Percentiles rank a stretch among this genome's conserved stretches.
Conservation (phyloP, 2,888 invertebrate genomes). For the Mantis religiosa region DNA sequence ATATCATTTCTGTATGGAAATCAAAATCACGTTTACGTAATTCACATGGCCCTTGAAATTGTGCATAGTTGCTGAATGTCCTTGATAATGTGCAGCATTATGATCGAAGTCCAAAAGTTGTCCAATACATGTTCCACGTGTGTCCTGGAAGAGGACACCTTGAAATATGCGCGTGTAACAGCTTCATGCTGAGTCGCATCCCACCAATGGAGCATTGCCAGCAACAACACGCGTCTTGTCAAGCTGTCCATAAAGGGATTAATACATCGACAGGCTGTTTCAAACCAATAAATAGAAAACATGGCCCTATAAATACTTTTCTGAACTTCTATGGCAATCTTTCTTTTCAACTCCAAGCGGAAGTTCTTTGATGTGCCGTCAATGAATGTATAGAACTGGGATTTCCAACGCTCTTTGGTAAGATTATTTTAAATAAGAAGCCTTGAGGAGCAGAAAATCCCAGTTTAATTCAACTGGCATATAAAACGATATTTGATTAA, state of each 20-base stretch:
- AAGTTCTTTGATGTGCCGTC: background rate
- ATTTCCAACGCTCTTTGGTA: too few relatives aligned
- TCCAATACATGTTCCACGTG: background rate
- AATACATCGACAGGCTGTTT: background rate
- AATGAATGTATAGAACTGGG: background rate
- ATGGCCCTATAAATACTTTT: background rate
- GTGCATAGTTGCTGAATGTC: too few relatives aligned
- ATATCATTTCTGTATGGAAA: too few relatives aligned
- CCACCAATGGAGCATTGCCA: background rate
- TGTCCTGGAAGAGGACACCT: background rate
- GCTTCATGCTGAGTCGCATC: background rate
- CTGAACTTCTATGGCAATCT: background rate
- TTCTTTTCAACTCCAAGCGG: background rate
- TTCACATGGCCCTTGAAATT: too few relatives aligned
- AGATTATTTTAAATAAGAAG: too few relatives aligned
- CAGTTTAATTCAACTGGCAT: too few relatives aligned
- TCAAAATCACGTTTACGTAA: too few relatives aligned
- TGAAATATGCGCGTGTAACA: background rate
- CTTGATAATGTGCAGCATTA: background rate
- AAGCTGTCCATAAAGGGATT: background rate
- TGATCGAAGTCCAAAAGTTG: background rate
- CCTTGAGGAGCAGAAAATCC: too few relatives aligned
- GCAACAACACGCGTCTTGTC: background rate
- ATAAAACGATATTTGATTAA: too few relatives aligned
- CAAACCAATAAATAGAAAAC: background rate